Conservation (phyloP, 2,113 vertebrate genomes). For the Grantiella picta region DNA sequence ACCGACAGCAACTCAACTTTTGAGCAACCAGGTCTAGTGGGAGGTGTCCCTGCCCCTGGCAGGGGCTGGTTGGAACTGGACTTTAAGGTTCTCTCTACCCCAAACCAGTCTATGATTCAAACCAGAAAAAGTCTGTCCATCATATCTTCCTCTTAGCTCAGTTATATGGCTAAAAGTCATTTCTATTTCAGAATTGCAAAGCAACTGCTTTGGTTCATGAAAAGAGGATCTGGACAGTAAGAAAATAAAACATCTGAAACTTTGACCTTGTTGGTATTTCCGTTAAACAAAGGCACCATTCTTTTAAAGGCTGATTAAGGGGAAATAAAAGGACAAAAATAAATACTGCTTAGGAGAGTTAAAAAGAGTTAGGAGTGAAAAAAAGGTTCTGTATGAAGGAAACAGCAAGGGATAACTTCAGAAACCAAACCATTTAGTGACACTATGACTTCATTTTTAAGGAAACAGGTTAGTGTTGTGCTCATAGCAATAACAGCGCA, state of each 20-base stretch:
- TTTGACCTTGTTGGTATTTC: not conserved
- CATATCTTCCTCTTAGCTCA: rapidly evolving
- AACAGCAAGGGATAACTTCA: not conserved
- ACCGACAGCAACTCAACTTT: not conserved
- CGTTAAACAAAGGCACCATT: not conserved
- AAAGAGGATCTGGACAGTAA: not conserved
- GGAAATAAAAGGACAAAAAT: not conserved
- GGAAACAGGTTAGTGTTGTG: not conserved
- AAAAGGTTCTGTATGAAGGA: not conserved
- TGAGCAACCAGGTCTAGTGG: not conserved
- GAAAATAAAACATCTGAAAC: not conserved
- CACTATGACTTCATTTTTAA: not conserved
- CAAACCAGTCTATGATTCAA: not conserved
- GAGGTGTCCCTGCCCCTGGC: not conserved
- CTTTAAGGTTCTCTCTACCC: not conserved
- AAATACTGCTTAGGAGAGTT: not conserved
- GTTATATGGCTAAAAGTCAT: not conserved
- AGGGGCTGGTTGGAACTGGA: not conserved
- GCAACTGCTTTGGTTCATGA: not conserved
- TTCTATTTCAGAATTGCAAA: not conserved
- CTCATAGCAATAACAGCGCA: not conserved
- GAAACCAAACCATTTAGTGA: not conserved
- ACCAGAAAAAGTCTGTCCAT: not conserved
- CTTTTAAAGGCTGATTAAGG: not conserved
- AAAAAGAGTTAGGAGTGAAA: not conserved